Conservation (phyloP, 1,140 invertebrate species). For the Lutraria rhynchaena region DNA sequence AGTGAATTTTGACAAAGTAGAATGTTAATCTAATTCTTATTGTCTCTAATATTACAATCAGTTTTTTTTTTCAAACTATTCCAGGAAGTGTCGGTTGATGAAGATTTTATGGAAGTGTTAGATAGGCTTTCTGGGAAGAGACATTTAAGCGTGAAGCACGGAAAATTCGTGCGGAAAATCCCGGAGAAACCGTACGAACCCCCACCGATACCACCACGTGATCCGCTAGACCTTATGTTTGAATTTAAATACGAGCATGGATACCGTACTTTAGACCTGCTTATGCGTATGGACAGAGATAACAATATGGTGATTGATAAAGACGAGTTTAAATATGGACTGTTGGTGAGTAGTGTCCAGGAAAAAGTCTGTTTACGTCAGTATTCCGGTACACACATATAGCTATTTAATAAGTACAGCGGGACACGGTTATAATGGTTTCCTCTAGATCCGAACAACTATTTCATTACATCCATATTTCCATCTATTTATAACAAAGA, state of each 20-base stretch:
- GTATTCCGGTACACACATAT: no score
- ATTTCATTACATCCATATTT: no score
- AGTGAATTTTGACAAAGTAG: no score
- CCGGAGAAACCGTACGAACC: constrained; percentile 43
- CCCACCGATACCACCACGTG: constrained; percentile 47
- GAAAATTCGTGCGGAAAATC: constrained; percentile 44
- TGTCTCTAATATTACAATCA: no score
- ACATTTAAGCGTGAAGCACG: constrained; percentile 54
- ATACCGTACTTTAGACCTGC: constrained; percentile 49
- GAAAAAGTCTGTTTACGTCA: no score
- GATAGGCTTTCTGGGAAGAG: constrained; percentile 27
- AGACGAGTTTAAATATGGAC: constrained; percentile 54
- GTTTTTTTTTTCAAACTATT: no score
- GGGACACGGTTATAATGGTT: no score
- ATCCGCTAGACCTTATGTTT: constrained; percentile 54
- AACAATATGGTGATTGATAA: constrained; percentile 54
- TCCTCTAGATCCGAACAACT: no score
- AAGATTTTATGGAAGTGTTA: constrained; percentile 47
- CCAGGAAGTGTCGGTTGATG: constrained; percentile 56
- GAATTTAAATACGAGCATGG: constrained; percentile 53
- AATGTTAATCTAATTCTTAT: no score
- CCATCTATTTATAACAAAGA: no score
- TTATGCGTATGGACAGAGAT: constrained; percentile 58
- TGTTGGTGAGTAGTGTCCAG: constrained; percentile 41
- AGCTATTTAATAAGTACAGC: no score